Percentiles rank a stretch among this genome's conserved stretches.
Evolutionary conservation across 2,113 vertebrate species (phyloP).

Genomic region (Chaetorhynchus papuensis): DNA sequence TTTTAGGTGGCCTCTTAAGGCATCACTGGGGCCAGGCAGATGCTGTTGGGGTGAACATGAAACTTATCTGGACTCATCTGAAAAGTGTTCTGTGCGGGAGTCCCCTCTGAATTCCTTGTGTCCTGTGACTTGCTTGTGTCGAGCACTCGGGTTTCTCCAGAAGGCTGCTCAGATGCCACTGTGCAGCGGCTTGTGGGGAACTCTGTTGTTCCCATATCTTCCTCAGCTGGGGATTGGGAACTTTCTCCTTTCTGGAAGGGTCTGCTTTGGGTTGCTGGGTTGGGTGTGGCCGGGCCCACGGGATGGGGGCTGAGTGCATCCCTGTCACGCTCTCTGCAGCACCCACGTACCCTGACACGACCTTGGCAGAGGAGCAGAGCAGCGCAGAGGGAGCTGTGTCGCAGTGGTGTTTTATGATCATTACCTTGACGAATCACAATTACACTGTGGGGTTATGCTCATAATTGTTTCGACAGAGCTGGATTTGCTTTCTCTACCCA

Average conservation of each 20-base stretch:
- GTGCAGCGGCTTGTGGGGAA: background rate
- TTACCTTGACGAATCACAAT: conserved; percentile 54
- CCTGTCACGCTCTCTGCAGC: accelerated
- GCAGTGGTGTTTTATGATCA: background rate
- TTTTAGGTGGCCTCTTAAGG: too few species aligned
- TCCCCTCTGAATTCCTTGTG: background rate
- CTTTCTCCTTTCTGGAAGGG: background rate
- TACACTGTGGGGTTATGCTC: conserved; percentile 33
- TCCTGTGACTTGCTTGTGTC: background rate
- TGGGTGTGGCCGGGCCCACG: background rate
- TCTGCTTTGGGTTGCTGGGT: accelerated
- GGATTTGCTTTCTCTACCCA: background rate
- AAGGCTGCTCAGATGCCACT: accelerated
- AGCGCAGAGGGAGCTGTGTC: background rate
- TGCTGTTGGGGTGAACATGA: background rate
- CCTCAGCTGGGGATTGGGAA: accelerated
- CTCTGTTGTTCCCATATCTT: accelerated
- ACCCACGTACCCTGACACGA: accelerated
- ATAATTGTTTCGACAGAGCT: conserved; percentile 44
- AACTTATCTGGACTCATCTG: background rate
- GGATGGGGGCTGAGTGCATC: background rate
- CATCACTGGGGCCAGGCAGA: background rate
- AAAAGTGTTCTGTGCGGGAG: background rate
- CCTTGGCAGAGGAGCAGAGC: background rate
- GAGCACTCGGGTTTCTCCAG: background rate